Evolutionary conservation across 2,113 vertebrate genomes (phyloP).

Genomic region (Amphiprion percula): DNA sequence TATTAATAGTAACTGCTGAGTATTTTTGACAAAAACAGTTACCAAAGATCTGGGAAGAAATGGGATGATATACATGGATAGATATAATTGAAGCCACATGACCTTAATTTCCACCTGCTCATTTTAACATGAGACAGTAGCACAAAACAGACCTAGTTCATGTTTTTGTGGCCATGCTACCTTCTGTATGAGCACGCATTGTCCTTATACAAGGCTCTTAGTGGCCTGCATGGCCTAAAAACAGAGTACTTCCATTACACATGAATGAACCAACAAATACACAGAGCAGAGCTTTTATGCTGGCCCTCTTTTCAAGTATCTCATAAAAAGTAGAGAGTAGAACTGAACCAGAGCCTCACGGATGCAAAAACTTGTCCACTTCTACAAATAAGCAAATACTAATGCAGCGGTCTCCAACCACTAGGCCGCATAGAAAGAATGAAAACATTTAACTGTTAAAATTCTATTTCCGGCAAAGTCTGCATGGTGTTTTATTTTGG

Average conservation of each 20-base stretch:
- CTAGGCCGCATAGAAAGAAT: no score
- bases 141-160: not conserved
- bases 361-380: not conserved
- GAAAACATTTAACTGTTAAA: no score
- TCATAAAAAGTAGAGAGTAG: constrained; percentile 4
- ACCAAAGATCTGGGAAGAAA: not conserved
- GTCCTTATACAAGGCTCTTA: constrained; percentile 13
- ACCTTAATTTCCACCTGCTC: not conserved
- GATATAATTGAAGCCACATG: not conserved
- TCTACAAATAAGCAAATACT: not conserved
- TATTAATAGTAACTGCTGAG: not conserved
- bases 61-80: not conserved
- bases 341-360: not conserved
- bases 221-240: constrained; percentile 2
- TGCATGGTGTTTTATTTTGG: no score
- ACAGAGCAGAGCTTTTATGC: not conserved
- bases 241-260: constrained; percentile 11
- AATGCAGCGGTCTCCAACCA: no score
- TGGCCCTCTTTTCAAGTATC: not conserved
- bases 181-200: constrained; percentile 1
- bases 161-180: not conserved
- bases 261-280: constrained; percentile 31
- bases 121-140: not conserved
- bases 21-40: no score
- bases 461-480: no score